A percentile compares a stretch with the other conserved stretches of the same genome.
Conservation (phyloP, 2,113 vertebrate genomes). For the Electrona antarctica region DNA sequence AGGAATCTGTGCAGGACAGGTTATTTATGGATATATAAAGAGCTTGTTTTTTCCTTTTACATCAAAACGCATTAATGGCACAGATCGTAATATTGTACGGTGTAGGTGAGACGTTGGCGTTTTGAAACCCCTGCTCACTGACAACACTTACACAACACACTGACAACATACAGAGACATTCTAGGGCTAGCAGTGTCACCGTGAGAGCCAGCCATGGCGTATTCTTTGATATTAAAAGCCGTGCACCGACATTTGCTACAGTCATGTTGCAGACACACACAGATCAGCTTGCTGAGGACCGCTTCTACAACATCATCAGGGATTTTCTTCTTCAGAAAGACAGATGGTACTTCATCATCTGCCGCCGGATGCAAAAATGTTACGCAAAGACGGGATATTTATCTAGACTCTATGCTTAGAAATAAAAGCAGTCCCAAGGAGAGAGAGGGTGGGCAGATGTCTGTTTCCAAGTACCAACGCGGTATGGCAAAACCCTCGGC, state of each 20-base stretch:
- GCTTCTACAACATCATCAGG: neutral
- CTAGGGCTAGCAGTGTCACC: neutral
- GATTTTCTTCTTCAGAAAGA: neutral
- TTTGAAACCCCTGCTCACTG: too few species aligned
- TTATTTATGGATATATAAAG: too few species aligned
- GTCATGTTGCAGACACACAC: constrained; percentile 30
- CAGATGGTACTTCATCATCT: neutral
- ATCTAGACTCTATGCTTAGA: constrained; percentile 17
- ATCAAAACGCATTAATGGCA: too few species aligned
- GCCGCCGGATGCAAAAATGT: neutral
- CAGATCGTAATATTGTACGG: too few species aligned
- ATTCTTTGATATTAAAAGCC: constrained; percentile 54
- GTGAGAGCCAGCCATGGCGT: constrained; percentile 53
- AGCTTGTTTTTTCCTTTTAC: too few species aligned
- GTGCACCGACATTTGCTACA: constrained; percentile 37
- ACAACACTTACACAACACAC: too few species aligned
- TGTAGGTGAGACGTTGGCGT: too few species aligned
- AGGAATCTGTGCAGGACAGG: too few species aligned
- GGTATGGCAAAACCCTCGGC: constrained; percentile 69
- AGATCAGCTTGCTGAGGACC: constrained; percentile 13
- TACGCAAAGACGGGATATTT: constrained; percentile 23
- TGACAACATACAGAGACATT: too few species aligned
- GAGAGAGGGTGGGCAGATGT: constrained; percentile 50
- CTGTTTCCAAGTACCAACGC: constrained; percentile 64
- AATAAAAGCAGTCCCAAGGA: constrained; percentile 68